Evolutionary conservation across 1,140 invertebrate species (phyloP).

Genomic region (Cataglyphis hispanica): DNA sequence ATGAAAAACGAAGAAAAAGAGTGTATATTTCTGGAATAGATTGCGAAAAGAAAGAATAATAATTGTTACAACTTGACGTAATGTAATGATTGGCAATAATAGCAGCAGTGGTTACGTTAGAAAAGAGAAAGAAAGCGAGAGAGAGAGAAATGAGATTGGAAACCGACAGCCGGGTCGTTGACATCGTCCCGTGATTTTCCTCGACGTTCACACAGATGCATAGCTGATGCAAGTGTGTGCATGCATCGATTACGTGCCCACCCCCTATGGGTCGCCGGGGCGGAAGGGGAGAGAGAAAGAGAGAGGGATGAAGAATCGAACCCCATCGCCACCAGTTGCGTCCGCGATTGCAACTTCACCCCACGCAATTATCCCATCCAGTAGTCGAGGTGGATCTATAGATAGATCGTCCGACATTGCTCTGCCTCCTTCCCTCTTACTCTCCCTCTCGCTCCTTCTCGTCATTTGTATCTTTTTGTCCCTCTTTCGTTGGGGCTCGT

Average conservation of each 20-base stretch:
- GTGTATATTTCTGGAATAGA: not conserved
- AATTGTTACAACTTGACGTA: constrained; percentile 10
- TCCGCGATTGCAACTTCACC: constrained; percentile 81
- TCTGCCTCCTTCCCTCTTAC: constrained; percentile 1
- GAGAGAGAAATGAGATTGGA: constrained; percentile 64
- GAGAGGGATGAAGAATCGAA: constrained; percentile 28
- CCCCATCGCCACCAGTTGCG: constrained; percentile 78
- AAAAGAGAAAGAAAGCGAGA: constrained; percentile 28
- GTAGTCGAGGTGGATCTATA: constrained; percentile 80
- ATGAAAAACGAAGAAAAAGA: not conserved
- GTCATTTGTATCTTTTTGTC: not conserved
- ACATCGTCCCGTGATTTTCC: constrained; percentile 85
- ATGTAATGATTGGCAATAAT: constrained; percentile 33
- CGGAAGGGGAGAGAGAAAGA: not conserved
- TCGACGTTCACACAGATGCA: constrained; percentile 79
- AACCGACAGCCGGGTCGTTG: constrained; percentile 80
- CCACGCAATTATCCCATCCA: constrained; percentile 80
- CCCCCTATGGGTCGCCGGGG: constrained; percentile 37
- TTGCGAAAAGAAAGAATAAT: not conserved
- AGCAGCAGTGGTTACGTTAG: not conserved
- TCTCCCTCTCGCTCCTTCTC: constrained; percentile 2
- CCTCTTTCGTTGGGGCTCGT: constrained; percentile 21
- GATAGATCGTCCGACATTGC: constrained; percentile 74
- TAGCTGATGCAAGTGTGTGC: constrained; percentile 75
- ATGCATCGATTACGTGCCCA: constrained; percentile 75